Conservation (phyloP, 2,797 vertebrate genomes). For the Scarus forsteni region DNA sequence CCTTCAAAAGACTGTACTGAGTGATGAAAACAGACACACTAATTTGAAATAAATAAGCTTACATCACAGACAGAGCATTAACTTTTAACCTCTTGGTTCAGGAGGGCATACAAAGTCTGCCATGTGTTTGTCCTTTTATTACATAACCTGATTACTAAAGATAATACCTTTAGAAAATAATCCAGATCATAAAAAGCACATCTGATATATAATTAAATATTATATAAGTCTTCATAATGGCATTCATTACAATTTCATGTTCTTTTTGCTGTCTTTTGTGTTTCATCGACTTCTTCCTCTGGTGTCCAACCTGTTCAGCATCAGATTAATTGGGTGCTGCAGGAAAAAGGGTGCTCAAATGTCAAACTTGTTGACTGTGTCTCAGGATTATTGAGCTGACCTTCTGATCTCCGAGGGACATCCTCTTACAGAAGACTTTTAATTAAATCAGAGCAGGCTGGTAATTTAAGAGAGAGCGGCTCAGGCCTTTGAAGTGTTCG, state of each 20-base stretch:
- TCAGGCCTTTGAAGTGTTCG: slow-evolving; percentile 27
- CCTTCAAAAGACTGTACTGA: background rate
- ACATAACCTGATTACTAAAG: background rate
- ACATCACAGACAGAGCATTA: slow-evolving; percentile 6
- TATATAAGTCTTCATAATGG: background rate
- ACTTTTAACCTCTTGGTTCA: slow-evolving; percentile 2
- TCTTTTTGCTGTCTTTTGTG: background rate
- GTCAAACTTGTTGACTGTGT: slow-evolving; percentile 69
- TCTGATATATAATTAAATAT: background rate
- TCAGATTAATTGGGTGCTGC: slow-evolving; percentile 36
- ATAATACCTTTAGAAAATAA: background rate
- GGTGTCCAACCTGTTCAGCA: slow-evolving; percentile 49
- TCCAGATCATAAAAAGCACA: background rate
- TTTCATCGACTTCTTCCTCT: background rate
- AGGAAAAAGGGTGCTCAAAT: slow-evolving; percentile 11
- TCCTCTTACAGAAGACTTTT: slow-evolving; percentile 55
- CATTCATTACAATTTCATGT: background rate
- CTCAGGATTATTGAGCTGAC: slow-evolving; percentile 70
- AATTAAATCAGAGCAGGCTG: slow-evolving; percentile 67
- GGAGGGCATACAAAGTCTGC: background rate
- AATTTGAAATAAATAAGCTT: slow-evolving; percentile 10
- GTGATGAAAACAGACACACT: background rate
- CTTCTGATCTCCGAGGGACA: slow-evolving; percentile 61
- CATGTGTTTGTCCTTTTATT: slow-evolving; percentile 7
- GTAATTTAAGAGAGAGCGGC: slow-evolving; percentile 56